Evolutionary conservation across 2,113 vertebrate species (phyloP).

Genomic region (Siniperca chuatsi): DNA sequence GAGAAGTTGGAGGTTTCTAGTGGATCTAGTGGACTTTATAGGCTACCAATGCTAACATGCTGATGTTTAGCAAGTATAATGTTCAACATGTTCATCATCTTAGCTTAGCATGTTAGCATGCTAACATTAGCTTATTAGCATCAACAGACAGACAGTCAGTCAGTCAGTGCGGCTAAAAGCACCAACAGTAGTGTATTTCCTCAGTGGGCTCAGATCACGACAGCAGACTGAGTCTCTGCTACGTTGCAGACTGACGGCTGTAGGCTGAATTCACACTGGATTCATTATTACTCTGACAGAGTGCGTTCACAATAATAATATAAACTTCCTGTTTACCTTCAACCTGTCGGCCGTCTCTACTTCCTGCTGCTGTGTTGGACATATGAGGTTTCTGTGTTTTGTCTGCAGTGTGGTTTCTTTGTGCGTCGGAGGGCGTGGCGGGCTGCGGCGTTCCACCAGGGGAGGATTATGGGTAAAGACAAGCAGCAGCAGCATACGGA

Average conservation of each 20-base stretch:
- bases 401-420: slow-evolving; percentile 89
- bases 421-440: slow-evolving; percentile 83
- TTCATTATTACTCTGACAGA: no score
- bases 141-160: no score
- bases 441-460: slow-evolving; percentile 87
- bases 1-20: no score
- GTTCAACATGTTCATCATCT: not conserved
- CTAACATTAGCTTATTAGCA: no score
- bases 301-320: no score
- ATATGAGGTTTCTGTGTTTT: not conserved
- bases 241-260: no score
- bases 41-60: not conserved
- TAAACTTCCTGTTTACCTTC: not conserved
- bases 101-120: not conserved
- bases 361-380: not conserved
- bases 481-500: slow-evolving; percentile 83
- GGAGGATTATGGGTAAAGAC: slow-evolving; percentile 86
- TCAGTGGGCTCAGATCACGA: no score
- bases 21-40: not conserved
- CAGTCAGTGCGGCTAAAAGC: no score
- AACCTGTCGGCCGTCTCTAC: not conserved
- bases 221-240: no score
- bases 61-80: not conserved
- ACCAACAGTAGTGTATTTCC: no score
- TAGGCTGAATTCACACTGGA: no score